Percentiles rank a stretch among this genome's conserved stretches.
Conservation (phyloP, 2,113 vertebrate genomes). For the Neofelis nebulosa region DNA sequence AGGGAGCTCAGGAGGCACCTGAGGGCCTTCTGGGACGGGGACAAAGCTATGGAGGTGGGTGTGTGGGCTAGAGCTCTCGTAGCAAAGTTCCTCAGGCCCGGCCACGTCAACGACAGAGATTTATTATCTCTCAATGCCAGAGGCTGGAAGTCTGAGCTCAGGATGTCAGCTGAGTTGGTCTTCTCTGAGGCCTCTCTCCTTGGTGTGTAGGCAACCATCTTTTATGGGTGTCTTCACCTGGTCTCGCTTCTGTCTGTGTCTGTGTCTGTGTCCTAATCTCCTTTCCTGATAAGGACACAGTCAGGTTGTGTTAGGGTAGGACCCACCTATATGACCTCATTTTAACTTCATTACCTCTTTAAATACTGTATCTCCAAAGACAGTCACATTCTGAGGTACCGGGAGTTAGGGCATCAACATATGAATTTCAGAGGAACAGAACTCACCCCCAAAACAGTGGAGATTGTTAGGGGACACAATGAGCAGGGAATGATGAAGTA, state of each 20-base stretch:
- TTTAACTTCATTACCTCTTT: not conserved
- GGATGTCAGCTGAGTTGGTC: accelerated
- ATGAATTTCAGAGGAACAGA: not conserved
- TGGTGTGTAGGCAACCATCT: accelerated
- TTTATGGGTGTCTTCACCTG: not conserved
- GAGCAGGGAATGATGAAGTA: not conserved
- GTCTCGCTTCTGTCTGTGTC: accelerated
- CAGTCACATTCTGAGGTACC: not conserved
- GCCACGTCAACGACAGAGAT: not conserved
- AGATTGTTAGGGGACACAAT: not conserved
- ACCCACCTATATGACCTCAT: too few relatives aligned
- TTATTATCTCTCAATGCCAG: not conserved
- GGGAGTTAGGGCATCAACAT: not conserved
- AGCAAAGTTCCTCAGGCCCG: not conserved
- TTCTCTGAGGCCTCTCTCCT: not conserved
- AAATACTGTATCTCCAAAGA: not conserved
- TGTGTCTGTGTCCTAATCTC: not conserved
- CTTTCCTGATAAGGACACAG: not conserved
- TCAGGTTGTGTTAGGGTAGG: too few relatives aligned
- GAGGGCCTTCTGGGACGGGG: not conserved
- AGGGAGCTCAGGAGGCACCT: accelerated
- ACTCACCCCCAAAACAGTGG: not conserved
- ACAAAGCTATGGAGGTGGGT: not conserved
- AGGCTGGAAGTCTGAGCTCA: not conserved
- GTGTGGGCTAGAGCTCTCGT: not conserved